Base-by-base conservation (phyloP, 2,113 vertebrate species). In the Acinonyx jubatus region DNA sequence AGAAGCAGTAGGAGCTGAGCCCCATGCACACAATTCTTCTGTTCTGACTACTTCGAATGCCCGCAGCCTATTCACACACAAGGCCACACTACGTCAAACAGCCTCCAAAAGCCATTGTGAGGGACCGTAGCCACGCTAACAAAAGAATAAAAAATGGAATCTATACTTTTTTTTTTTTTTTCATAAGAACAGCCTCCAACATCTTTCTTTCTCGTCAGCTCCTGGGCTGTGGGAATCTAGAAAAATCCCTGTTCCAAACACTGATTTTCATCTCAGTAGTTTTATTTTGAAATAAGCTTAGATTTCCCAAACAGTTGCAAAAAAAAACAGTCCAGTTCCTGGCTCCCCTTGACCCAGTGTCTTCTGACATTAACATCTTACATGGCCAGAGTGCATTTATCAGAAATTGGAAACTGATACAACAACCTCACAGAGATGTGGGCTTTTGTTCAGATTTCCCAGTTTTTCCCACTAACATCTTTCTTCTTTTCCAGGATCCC, bases 11-110 rank as follows among this genome's bases (percentile, higher is more conserved):
- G 9, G 8, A 63, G 27, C 88, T 8, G 25, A 78, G 38, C 15
- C 21, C 15, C 5, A 0, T 33, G 10, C 8, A 29, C 23, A 12
- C 8, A 3, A 3, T 2, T 65, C 31, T n/a, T 48, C 7, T 7
- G 6, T 16, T 57, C 19, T 0, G 11, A 33, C 33, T 10, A 8
- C 31, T 55, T 14, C 3, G 5, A 23, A 19, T 80, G 78, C 52
- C 78, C 16, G 36, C 19, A 69, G 68, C 7, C 33, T 36, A n/a
- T 19, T 69, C 16, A 21, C 33, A 36, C 18, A 69, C 16, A 8
- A n/a, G 19, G n/a, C 16, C 68, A 71, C 68, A 7, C n/a, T 19
- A 21, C n/a, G 9, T 36, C 36, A 71, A n/a, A 36, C 7, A 36
- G 68, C 18, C 33, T 1, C 68, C 21, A 81, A 57, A 36, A 36